Evolutionary conservation across 1,140 invertebrate genomes (phyloP).

Genomic region (Penaeus chinensis): DNA sequence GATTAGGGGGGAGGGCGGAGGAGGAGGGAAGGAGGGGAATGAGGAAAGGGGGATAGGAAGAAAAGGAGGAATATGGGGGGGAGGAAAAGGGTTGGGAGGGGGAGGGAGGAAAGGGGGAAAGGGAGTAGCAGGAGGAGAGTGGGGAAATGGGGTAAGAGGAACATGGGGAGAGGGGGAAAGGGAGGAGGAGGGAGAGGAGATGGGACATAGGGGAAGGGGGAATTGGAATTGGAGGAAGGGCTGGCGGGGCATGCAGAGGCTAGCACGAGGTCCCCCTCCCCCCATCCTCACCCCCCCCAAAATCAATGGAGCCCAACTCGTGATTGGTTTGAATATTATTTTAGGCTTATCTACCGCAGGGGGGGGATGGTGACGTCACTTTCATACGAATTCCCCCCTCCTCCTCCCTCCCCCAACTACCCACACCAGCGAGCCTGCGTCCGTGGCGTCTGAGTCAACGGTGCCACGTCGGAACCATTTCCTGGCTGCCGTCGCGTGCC

Average conservation of each 20-base stretch:
- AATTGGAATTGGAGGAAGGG: neutral
- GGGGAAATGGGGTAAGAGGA: neutral
- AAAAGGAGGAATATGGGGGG: too few relatives aligned
- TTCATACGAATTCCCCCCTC: neutral
- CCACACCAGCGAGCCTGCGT: too few relatives aligned
- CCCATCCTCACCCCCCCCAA: neutral
- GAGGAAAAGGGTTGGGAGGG: neutral
- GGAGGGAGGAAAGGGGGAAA: neutral
- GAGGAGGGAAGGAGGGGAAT: too few relatives aligned
- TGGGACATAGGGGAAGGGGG: neutral
- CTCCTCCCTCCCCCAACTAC: neutral
- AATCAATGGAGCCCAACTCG: constrained; percentile 11
- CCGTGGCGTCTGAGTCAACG: too few relatives aligned
- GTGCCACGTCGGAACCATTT: too few relatives aligned
- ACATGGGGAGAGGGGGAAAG: neutral
- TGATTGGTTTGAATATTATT: constrained; percentile 20
- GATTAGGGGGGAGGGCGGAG: too few relatives aligned
- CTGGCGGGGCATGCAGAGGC: too few relatives aligned
- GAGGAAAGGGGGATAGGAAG: too few relatives aligned
- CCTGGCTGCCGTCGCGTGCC: too few relatives aligned
- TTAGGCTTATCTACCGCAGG: constrained; percentile 23
- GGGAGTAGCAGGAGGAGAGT: neutral
- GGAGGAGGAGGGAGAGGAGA: neutral
- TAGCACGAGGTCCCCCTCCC: neutral
- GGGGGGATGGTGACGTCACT: neutral